Percentiles rank a stretch among this genome's conserved stretches.
These are phyloP conservation scores for Typhlichthys subterraneus DNA, from an alignment of 2,797 vertebrate species.

Conservation along the genomic window DNA sequence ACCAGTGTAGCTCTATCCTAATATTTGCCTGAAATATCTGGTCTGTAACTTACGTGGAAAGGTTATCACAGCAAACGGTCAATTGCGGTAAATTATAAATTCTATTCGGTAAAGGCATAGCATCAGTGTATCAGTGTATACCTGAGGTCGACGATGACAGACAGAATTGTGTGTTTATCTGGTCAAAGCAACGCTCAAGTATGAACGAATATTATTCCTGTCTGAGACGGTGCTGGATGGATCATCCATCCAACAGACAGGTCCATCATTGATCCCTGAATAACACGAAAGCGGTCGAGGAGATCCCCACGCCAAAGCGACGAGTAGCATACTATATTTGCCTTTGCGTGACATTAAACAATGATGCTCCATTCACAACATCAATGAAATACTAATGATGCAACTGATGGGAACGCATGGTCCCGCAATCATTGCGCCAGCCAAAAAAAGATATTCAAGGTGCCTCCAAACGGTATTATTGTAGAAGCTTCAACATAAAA, in stretches of 20 bases:
- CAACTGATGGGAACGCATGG: slow-evolving; percentile 8
- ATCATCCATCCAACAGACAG: too few relatives aligned
- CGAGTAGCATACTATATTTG: not conserved
- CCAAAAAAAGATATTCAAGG: not conserved
- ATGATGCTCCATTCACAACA: slow-evolving; percentile 61
- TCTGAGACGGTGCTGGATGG: too few relatives aligned
- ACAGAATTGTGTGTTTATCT: slow-evolving; percentile 15
- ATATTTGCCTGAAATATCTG: not conserved
- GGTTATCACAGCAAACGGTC: slow-evolving; percentile 40
- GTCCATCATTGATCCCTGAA: too few relatives aligned
- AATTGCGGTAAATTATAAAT: slow-evolving; percentile 52
- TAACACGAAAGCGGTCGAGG: not conserved
- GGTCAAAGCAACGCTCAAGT: slow-evolving; percentile 14
- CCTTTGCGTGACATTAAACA: slow-evolving; percentile 66
- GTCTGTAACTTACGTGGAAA: slow-evolving; percentile 21
- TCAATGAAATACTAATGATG: slow-evolving; percentile 26
- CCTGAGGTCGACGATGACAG: slow-evolving; percentile 39
- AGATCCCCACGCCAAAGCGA: not conserved
- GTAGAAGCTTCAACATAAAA: not conserved
- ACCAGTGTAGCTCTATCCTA: too few relatives aligned
- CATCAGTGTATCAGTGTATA: slow-evolving; percentile 10
- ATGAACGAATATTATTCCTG: too few relatives aligned
- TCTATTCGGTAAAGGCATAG: slow-evolving; percentile 29
- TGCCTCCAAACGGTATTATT: not conserved
- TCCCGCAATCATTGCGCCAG: not conserved